Percentiles rank a stretch among this genome's conserved stretches.
Conservation (phyloP, 2,888 invertebrate species). For the Cephus nigrinus region DNA sequence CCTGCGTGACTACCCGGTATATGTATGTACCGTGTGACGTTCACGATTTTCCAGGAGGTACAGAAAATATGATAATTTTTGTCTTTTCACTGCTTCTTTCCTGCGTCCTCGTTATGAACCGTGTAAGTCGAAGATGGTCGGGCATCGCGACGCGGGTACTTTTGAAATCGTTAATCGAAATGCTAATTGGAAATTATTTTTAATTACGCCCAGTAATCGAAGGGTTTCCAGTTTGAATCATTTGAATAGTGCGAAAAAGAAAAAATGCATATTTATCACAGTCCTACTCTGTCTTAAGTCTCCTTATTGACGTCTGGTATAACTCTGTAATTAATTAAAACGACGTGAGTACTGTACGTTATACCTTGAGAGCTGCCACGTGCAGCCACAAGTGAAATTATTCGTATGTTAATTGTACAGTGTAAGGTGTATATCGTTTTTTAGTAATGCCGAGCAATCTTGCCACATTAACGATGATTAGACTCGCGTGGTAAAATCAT, state of each 20-base stretch:
- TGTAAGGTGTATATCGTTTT: conserved; percentile 41
- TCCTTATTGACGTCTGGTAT: neutral
- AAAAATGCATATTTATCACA: neutral
- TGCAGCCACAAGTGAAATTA: conserved; percentile 47
- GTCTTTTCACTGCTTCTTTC: conserved; percentile 23
- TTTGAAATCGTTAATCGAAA: neutral
- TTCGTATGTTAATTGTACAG: conserved; percentile 53
- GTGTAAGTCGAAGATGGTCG: neutral
- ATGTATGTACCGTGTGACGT: conserved; percentile 22
- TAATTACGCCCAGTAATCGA: neutral
- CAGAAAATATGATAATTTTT: conserved; percentile 14
- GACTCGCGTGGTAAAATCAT: neutral
- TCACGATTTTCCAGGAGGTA: conserved; percentile 18
- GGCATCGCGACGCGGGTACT: neutral
- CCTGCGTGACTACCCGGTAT: conserved; percentile 24
- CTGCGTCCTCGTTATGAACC: neutral
- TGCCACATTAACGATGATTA: neutral
- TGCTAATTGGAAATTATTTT: neutral
- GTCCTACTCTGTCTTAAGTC: neutral
- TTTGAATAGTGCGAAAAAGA: neutral
- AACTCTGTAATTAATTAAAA: neutral
- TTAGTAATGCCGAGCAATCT: conserved; percentile 37
- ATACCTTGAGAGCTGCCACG: conserved; percentile 11
- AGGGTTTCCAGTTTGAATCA: neutral
- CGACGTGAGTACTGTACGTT: neutral